phyloP scores from a whole-genome alignment of 2,113 vertebrate species.

The Chaetodon auriga region DNA sequence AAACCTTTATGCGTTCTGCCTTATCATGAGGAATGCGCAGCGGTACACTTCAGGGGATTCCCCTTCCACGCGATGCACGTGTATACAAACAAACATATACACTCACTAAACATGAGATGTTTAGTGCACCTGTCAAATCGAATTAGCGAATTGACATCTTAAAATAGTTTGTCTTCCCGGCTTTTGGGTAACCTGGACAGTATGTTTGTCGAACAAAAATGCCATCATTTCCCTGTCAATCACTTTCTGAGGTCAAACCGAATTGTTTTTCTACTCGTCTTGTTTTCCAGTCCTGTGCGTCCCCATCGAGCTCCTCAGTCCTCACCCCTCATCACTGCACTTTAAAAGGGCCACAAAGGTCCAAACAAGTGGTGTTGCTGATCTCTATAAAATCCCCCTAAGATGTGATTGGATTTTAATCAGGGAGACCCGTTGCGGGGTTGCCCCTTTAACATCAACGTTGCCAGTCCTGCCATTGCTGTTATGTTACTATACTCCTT shows the following conservation, averaged over 20 bases:
- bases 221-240: conserved; percentile 21
- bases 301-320: conserved; percentile 37
- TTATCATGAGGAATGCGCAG: background rate
- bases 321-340: conserved; percentile 29
- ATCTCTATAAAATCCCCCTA: conserved; percentile 47
- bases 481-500: conserved; percentile 57
- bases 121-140: background rate
- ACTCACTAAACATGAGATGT: background rate
- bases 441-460: conserved; percentile 41
- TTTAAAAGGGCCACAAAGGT: conserved; percentile 53
- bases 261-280: conserved; percentile 24
- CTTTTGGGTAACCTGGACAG: conserved; percentile 3
- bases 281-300: conserved; percentile 37
- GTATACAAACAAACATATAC: conserved; percentile 5
- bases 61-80: background rate
- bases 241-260: conserved; percentile 28
- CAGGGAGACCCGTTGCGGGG: conserved; percentile 29
- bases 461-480: conserved; percentile 49
- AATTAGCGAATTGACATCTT: conserved; percentile 8
- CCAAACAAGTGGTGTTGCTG: conserved; percentile 34
- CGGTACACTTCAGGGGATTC: background rate
- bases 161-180: conserved; percentile 10
- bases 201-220: conserved; percentile 34
- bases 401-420: conserved; percentile 66
- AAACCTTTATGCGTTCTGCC: background rate